Evolutionary conservation across 2,113 vertebrate species (phyloP).

Genomic region (Sclerurus mexicanus): DNA sequence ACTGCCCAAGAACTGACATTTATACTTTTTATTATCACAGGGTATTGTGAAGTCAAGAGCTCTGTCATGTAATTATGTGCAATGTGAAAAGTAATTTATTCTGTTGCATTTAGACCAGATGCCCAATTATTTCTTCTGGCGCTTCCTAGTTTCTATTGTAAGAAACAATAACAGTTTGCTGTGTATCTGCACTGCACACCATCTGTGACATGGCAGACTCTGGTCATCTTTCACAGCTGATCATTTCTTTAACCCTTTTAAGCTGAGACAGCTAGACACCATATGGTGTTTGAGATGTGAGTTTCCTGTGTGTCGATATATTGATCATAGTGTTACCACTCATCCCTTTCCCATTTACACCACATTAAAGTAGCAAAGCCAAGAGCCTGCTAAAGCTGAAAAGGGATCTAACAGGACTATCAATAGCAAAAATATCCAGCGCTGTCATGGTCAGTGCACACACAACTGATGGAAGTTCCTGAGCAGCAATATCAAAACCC

Average conservation of each 20-base stretch:
- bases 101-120: neutral
- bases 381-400: neutral
- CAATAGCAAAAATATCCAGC: neutral
- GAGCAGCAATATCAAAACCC: neutral
- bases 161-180: neutral
- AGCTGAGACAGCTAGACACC: neutral
- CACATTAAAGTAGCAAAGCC: neutral
- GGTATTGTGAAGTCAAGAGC: neutral
- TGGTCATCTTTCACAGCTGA: neutral
- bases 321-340: neutral
- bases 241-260: neutral
- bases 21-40: neutral
- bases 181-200: neutral
- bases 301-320: neutral
- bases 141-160: neutral
- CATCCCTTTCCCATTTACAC: neutral
- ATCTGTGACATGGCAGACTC: neutral
- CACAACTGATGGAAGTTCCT: neutral
- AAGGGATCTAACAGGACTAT: neutral
- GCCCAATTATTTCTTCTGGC: neutral
- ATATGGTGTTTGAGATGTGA: neutral
- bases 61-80: constrained; percentile 14
- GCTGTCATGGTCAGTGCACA: neutral
- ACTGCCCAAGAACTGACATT: neutral
- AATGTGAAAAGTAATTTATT: constrained; percentile 13